Evolutionary conservation across 1,140 invertebrate genomes (phyloP).

Genomic region (Schlechtendalia chinensis): DNA sequence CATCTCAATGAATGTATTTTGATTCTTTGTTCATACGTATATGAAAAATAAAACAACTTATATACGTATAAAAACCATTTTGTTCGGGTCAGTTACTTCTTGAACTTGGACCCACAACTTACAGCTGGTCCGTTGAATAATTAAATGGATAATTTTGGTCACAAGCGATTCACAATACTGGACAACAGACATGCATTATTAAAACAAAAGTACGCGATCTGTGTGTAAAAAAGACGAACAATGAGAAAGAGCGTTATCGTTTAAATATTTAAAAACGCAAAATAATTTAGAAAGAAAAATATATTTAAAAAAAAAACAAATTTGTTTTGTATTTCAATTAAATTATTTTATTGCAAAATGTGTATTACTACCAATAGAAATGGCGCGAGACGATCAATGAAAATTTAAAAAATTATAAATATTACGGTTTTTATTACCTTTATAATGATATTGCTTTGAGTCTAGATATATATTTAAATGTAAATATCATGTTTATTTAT

Average conservation of each 20-base stretch:
- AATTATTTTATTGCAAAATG: too few species aligned
- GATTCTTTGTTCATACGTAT: neutral
- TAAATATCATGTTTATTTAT: too few species aligned
- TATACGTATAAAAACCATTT: neutral
- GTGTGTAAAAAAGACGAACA: neutral
- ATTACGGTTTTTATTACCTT: too few species aligned
- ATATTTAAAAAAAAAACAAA: neutral
- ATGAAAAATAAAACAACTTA: neutral
- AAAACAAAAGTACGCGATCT: neutral
- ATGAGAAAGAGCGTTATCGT: neutral
- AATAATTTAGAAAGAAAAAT: neutral
- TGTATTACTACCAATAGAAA: too few species aligned
- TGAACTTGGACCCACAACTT: too few species aligned
- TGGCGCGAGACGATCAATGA: too few species aligned
- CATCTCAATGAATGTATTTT: neutral
- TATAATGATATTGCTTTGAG: too few species aligned
- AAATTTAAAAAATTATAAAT: too few species aligned
- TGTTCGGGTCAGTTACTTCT: neutral
- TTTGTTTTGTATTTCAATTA: too few species aligned
- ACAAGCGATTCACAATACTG: neutral
- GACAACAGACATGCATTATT: neutral
- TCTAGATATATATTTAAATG: too few species aligned
- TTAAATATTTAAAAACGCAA: neutral
- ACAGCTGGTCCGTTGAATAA: neutral
- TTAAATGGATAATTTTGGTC: neutral